Percentiles rank a stretch among this genome's conserved stretches.
Evolutionary conservation across 2,797 vertebrate genomes (phyloP).

Genomic region (Lacerta bilineata): DNA sequence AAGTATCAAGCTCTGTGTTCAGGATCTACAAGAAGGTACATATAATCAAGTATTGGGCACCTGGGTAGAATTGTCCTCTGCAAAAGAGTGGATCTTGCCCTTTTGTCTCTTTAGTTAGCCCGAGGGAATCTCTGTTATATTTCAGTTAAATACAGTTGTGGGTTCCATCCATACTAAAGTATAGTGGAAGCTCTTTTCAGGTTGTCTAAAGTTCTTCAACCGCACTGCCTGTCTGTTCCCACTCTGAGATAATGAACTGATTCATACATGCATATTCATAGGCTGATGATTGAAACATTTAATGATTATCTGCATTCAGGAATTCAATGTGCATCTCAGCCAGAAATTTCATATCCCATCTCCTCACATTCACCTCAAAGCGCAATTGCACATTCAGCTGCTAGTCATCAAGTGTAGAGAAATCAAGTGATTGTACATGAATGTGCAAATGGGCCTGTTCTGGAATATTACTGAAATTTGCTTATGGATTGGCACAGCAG

Average conservation of each 20-base stretch:
- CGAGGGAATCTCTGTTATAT: background rate
- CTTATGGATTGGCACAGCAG: background rate
- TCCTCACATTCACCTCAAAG: background rate
- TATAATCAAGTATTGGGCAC: background rate
- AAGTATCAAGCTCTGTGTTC: background rate
- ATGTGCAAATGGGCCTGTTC: background rate
- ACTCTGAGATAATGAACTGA: background rate
- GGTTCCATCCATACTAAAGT: background rate
- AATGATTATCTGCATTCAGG: slow-evolving; percentile 11
- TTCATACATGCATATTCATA: slow-evolving; percentile 23
- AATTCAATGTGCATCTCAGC: background rate
- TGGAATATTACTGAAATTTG: background rate
- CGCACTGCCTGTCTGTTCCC: background rate
- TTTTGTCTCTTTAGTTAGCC: background rate
- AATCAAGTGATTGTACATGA: background rate
- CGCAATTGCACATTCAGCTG: background rate
- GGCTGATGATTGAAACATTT: background rate
- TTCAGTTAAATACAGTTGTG: background rate
- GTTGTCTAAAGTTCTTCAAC: background rate
- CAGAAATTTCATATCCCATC: background rate
- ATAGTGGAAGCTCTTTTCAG: background rate
- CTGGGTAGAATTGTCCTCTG: background rate
- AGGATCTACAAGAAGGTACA: background rate
- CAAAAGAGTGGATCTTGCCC: background rate
- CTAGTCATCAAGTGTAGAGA: background rate